Percentiles rank a stretch among this genome's conserved stretches.
These are phyloP conservation scores for Hirundichthys speculiger DNA, from an alignment of 2,113 vertebrate genomes.

Conservation along the genomic window DNA sequence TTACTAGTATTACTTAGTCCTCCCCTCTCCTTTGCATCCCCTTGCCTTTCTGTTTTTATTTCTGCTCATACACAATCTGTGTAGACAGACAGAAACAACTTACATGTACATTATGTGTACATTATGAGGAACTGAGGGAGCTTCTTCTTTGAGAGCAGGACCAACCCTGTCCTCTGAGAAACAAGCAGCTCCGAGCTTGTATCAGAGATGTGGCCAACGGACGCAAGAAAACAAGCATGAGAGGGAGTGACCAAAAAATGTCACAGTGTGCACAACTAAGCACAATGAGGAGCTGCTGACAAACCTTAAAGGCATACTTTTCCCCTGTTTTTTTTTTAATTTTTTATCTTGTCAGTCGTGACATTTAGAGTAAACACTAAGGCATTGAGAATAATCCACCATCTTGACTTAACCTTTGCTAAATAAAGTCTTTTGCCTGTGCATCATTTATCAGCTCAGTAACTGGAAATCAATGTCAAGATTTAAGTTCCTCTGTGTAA, in stretches of 20 bases:
- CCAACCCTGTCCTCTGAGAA: background rate
- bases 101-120: slow-evolving; percentile 67
- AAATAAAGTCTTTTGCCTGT: slow-evolving; percentile 40
- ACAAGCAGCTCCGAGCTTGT: slow-evolving; percentile 68
- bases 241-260: too few species aligned
- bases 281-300: too few species aligned
- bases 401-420: slow-evolving; percentile 62
- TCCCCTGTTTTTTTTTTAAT: slow-evolving; percentile 29
- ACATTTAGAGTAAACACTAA: slow-evolving; percentile 62
- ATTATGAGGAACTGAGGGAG: slow-evolving; percentile 63
- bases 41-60: background rate
- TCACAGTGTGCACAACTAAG: too few species aligned
- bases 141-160: slow-evolving; percentile 63
- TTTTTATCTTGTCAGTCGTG: slow-evolving; percentile 55
- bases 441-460: slow-evolving; percentile 1
- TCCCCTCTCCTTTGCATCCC: background rate
- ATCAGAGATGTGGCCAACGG: slow-evolving; percentile 41
- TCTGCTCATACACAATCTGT: slow-evolving; percentile 14
- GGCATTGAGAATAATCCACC: slow-evolving; percentile 31
- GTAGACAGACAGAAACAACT: slow-evolving; percentile 52
- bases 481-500: too few species aligned
- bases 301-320: background rate
- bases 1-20: background rate
- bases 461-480: too few species aligned
- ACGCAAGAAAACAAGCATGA: too few species aligned